Evolutionary conservation across 2,888 invertebrate genomes (phyloP), one percentile per base, ranked within the genome.

Genomic region (Syrista parreyssii): DNA sequence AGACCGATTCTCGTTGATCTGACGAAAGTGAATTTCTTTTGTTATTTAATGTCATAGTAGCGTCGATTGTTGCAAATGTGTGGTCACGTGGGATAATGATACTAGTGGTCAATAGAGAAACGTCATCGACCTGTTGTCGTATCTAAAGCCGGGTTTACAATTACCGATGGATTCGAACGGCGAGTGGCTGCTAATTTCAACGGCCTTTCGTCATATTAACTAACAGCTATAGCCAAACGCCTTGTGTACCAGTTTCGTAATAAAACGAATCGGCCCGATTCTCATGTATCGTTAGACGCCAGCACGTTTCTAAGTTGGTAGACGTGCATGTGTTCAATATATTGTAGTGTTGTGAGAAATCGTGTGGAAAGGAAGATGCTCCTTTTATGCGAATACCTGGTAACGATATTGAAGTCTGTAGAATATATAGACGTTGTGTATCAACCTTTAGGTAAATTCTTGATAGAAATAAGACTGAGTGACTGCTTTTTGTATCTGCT

Each of bases 331-430:
- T 55, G 23, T 55, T 55, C 55, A 1, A 9, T 55, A 55, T 23
- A 31, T n/a, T n/a, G 68, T 11, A 30, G 71, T 78, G 77, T 73
- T 68, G 77, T 55, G 78, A 79, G 33, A 31, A 72, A 74, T 78
- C 76, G 15, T 32, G 35, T 76, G 76, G 80, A 80, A 79, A 79
- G 80, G 79, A 77, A 80, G 80, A 80, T 79, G 79, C 79, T 79
- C 79, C 73, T 69, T 77, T 68, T 74, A 74, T 15, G 55, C 55
- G 55, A 55, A 55, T 55, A 55, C 2, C 23, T 23, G 15, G 9
- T 55, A 23, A 55, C 55, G 23, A 55, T 55, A 9, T 55, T 55
- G 6, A 55, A 55, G 9, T 55, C 55, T 23, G 23, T 9, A 55
- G 23, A 23, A 23, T 15, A 1, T 15, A 40, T 4, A 55, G 40